phyloP scores from a whole-genome alignment of 1,140 invertebrate genomes.

The Rhynchophorus ferrugineus region DNA sequence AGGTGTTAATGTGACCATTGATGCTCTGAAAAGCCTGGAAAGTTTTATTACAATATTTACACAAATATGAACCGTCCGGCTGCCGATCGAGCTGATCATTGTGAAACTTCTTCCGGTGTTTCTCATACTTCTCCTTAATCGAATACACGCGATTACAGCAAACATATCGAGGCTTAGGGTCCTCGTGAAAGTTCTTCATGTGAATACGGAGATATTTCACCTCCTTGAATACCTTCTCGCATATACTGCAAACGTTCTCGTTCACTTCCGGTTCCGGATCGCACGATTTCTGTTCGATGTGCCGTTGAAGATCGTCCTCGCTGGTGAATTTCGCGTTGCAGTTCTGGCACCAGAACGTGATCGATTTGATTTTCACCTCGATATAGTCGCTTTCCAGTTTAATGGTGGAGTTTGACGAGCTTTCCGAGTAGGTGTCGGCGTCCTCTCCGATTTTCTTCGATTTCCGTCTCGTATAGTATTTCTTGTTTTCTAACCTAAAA shows the following conservation, averaged over 20 bases:
- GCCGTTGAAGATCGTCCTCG: slow-evolving; percentile 3
- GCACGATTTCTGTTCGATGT: not conserved
- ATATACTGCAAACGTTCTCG: not conserved
- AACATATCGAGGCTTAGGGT: not conserved
- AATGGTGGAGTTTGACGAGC: not conserved
- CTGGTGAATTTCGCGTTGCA: slow-evolving; percentile 6
- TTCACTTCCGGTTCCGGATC: not conserved
- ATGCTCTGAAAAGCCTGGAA: slow-evolving; percentile 9
- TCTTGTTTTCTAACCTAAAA: no score
- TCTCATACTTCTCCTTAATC: slow-evolving; percentile 1
- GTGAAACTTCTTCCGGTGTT: slow-evolving; percentile 12
- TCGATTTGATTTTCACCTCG: not conserved
- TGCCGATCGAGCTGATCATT: slow-evolving; percentile 8
- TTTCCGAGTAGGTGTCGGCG: not conserved
- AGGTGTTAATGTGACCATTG: slow-evolving; percentile 11
- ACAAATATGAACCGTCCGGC: slow-evolving; percentile 2
- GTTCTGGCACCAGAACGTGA: slow-evolving; percentile 7
- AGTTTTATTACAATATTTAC: slow-evolving; percentile 20
- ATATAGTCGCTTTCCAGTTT: not conserved
- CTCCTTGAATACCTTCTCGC: slow-evolving; percentile 7
- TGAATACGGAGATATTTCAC: slow-evolving; percentile 5
- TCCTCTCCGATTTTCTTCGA: no score
- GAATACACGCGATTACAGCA: slow-evolving; percentile 6
- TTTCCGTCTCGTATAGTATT: no score
- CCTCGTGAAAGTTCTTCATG: slow-evolving; percentile 8